These are phyloP conservation scores for Macrosteles quadrilineatus DNA, from an alignment of 1,140 invertebrate genomes.

Conservation along the genomic window DNA sequence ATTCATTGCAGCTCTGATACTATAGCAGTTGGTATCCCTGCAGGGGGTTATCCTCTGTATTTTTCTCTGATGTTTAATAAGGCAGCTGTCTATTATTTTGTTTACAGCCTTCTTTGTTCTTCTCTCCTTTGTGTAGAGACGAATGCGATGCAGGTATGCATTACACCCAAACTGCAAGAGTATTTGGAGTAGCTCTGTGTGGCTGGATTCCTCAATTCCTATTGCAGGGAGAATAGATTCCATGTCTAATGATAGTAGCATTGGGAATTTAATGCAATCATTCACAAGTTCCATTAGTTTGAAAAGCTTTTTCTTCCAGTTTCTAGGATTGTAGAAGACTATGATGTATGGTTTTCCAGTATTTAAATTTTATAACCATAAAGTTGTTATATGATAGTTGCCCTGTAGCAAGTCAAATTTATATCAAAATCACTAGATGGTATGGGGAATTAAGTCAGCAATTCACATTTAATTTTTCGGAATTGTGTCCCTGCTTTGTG, in stretches of 20 bases:
- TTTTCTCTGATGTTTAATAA: neutral
- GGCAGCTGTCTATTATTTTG: slow-evolving; percentile 3
- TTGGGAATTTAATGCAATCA: slow-evolving; percentile 24
- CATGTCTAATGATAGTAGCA: slow-evolving; percentile 29
- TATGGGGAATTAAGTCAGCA: no score
- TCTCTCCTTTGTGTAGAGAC: neutral
- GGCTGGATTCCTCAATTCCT: neutral
- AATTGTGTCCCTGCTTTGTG: no score
- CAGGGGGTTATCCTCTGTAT: neutral
- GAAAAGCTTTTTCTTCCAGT: neutral
- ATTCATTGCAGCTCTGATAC: neutral
- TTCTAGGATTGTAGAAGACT: neutral
- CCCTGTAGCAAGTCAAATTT: neutral
- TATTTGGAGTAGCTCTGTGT: neutral
- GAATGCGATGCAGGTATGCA: neutral
- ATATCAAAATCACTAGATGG: no score
- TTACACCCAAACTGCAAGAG: neutral
- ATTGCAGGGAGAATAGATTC: neutral
- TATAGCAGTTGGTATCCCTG: neutral
- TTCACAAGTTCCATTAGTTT: slow-evolving; percentile 8
- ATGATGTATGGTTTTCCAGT: neutral
- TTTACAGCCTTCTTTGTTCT: neutral
- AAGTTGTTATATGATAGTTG: slow-evolving; percentile 10
- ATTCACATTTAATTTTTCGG: no score
- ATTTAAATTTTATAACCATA: neutral